phyloP scores from a whole-genome alignment of 2,888 invertebrate genomes.

The Desoria tigrina region DNA sequence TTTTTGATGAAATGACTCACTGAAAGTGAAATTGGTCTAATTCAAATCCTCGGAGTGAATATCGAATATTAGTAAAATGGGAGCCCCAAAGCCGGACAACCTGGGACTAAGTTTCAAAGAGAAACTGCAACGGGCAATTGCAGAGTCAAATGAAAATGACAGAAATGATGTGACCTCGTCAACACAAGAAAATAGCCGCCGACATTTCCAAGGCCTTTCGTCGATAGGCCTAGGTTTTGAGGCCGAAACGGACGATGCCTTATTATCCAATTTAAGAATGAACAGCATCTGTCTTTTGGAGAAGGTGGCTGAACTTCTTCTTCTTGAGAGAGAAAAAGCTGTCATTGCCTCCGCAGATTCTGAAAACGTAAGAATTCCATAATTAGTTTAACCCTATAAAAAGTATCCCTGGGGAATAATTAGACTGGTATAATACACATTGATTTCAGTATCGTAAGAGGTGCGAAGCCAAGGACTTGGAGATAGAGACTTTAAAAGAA shows the following conservation, averaged over 20 bases:
- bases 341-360: neutral
- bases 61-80: too few relatives aligned
- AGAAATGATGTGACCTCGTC: too few relatives aligned
- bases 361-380: neutral
- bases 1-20: too few relatives aligned
- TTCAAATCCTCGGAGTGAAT: too few relatives aligned
- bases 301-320: slow-evolving; percentile 4
- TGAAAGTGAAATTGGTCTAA: too few relatives aligned
- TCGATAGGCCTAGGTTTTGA: neutral
- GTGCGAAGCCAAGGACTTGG: too few relatives aligned
- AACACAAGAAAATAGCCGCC: too few relatives aligned
- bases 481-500: too few relatives aligned
- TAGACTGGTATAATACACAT: too few relatives aligned
- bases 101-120: slow-evolving; percentile 3
- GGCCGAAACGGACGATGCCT: neutral
- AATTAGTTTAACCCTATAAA: too few relatives aligned
- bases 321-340: neutral
- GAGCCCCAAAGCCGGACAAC: neutral
- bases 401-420: too few relatives aligned
- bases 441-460: too few relatives aligned
- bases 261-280: neutral
- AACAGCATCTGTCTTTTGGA: slow-evolving; percentile 7
- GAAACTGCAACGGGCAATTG: neutral
- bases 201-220: neutral
- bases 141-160: neutral